Evolutionary conservation across 2,113 vertebrate genomes (phyloP), one percentile per base, ranked within the genome.

Genomic region (Sceloporus undulatus): DNA sequence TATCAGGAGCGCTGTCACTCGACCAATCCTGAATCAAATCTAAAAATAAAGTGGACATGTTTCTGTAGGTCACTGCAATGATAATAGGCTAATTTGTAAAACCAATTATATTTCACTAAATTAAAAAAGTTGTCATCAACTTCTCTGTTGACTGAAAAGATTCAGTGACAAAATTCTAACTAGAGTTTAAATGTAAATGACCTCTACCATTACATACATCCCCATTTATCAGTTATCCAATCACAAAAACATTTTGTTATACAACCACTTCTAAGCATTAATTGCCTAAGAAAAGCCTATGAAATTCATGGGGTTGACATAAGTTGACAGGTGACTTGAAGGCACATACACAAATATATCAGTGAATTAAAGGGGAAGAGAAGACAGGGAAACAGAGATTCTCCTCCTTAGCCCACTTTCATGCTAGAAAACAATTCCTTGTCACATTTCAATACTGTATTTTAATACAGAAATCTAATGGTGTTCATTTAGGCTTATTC

Each of bases 21-120:
- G 98, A 98, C 99, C 99, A 99, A 95, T 99, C 99, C 91, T 99
- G 97, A 95, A 99, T 99, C 91, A 99, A 96, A 97, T 99, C 99
- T 99, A 89, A 94, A 95, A 52, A 65, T 59, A 92, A 8, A 70
- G 2, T 6, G 23, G 34, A 84, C 42, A 29, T 2, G 42, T 82
- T 42, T 38, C 9, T 56, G 21, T 13, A 68, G 16, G 19, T 52
- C 62, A 52, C 18, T 48, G 2, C 11, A 18, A 59, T 65, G 66
- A 10, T 14, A 40, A 79, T 23, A 68, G 42, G 19, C 18, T 56
- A 29, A 34, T 56, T 34, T 8, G 42, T 56, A 56, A 52, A 70
- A 83, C 27, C 27, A 40, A 71, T 73, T n/a, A 65, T 5, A 85
- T 48, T 62, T 40, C 27, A 34, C 29, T 62, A 7, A 2, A 65